Base-by-base conservation (phyloP, 2,888 invertebrate species). In the Napeogenes sylphis region DNA sequence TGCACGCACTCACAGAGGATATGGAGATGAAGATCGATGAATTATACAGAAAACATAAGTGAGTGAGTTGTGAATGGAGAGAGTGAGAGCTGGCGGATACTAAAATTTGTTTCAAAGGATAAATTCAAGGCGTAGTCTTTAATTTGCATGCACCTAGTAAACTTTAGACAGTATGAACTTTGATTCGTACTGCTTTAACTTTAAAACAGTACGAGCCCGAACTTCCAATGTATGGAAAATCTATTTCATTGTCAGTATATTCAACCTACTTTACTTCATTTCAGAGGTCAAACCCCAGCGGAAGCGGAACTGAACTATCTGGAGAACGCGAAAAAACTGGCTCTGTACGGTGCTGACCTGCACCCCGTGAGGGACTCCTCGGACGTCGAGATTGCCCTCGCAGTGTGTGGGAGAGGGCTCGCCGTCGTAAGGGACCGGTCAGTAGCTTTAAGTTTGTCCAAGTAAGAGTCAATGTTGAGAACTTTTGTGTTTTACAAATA, bases 311-410 rank as follows among this genome's bases (percentile, higher is more conserved):
- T 98, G 60, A 95, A 97, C 85, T 99, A 98, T 86, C 91, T 99
- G 77, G 98, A 99, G 87, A 99, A 98, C 85, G 99, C 98, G 55
- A 98, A 98, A 85, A 98, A 98, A 80, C 90, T 99, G 78, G 95
- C 98, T n/a, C 96, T 99, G 95, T 99, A 99, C 82, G 99, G 99
- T 6, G 98, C 99, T 0, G 98, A 98, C 84, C 91, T 99, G 70
- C 99, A 99, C 90, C 94, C 95, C 45, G 99, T 97, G 8, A 95
- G 95, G 89, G 99, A 99, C 87, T 95, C 95, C 0, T 97, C 97
- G 77, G 96, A 96, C 62, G 95, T 97, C 13, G 96, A 97, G 78
- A 97, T 99, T 66, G 94, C 95, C 91, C 91, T 99, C 58, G 99
- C 99, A 5, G 96, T 99, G 30, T 97, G 98, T 86, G 95, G 98